Evolutionary conservation across 1,140 invertebrate species (phyloP).

Genomic region (Lineus longissimus): DNA sequence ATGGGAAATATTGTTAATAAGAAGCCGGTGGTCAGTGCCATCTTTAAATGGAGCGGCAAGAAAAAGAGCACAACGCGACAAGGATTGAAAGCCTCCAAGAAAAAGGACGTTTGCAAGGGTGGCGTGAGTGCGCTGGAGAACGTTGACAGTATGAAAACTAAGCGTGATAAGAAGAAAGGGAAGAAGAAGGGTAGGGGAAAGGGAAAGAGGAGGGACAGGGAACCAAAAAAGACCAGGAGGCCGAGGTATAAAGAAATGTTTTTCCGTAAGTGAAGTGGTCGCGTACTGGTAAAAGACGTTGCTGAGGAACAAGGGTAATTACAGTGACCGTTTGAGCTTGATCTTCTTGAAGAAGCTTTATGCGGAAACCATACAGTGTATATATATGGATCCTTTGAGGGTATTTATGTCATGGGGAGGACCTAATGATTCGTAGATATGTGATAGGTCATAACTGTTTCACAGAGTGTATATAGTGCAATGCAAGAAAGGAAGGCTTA

Average conservation of each 20-base stretch:
- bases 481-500: too few relatives aligned
- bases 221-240: conserved; percentile 7
- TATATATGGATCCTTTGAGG: too few relatives aligned
- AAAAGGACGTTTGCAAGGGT: conserved; percentile 21
- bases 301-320: too few relatives aligned
- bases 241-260: background rate
- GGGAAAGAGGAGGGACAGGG: conserved; percentile 11
- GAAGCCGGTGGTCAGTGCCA: conserved; percentile 36
- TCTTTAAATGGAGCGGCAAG: conserved; percentile 16
- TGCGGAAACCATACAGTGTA: too few relatives aligned
- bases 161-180: background rate
- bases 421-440: too few relatives aligned
- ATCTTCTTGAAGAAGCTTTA: too few relatives aligned
- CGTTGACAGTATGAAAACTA: background rate
- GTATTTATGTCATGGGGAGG: too few relatives aligned
- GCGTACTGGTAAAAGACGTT: too few relatives aligned
- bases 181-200: conserved; percentile 10
- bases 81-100: conserved; percentile 24
- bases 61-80: conserved; percentile 25
- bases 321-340: too few relatives aligned
- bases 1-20: conserved; percentile 55
- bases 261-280: too few relatives aligned
- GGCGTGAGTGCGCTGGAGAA: conserved; percentile 9
- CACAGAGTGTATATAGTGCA: too few relatives aligned
- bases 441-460: too few relatives aligned